These are phyloP conservation scores for Orthosia incerta DNA, from an alignment of 2,888 invertebrate genomes.

Conservation along the genomic window DNA sequence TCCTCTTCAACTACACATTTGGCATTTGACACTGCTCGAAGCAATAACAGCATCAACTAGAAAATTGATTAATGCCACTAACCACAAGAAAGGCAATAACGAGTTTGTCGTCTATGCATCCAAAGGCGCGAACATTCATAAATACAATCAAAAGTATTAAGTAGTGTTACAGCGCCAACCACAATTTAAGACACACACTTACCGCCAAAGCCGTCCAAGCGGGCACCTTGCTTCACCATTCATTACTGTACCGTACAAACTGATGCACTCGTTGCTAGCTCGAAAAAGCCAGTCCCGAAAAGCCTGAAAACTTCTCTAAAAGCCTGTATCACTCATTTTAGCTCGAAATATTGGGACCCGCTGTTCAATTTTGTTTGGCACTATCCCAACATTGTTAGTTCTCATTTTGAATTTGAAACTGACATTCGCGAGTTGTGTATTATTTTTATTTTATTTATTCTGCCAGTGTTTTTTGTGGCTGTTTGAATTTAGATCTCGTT, in stretches of 20 bases:
- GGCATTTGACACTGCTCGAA: no score
- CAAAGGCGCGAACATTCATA: background rate
- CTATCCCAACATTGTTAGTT: constrained; percentile 44
- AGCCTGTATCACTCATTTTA: constrained; percentile 45
- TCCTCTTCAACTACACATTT: no score
- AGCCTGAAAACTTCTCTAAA: constrained; percentile 60
- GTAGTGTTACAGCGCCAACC: constrained; percentile 75
- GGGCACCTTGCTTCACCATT: constrained; percentile 88
- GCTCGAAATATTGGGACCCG: constrained; percentile 61
- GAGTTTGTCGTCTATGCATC: no score
- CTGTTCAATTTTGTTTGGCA: constrained; percentile 60
- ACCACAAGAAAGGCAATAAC: no score
- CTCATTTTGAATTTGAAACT: constrained; percentile 59
- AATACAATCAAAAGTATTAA: constrained; percentile 79
- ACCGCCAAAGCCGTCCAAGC: constrained; percentile 87
- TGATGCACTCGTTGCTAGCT: constrained; percentile 85
- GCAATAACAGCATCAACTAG: no score
- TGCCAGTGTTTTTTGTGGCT: constrained; percentile 59
- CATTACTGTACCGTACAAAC: constrained; percentile 85
- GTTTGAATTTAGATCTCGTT: constrained; percentile 64
- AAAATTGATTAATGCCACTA: no score
- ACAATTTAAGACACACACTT: constrained; percentile 86
- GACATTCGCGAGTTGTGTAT: constrained; percentile 68
- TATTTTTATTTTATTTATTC: constrained; percentile 64
- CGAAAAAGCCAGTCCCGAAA: constrained; percentile 64